Percentiles rank a stretch among this genome's conserved stretches.
Evolutionary conservation across 2,113 vertebrate genomes (phyloP).

Genomic region (Hylia prasina): DNA sequence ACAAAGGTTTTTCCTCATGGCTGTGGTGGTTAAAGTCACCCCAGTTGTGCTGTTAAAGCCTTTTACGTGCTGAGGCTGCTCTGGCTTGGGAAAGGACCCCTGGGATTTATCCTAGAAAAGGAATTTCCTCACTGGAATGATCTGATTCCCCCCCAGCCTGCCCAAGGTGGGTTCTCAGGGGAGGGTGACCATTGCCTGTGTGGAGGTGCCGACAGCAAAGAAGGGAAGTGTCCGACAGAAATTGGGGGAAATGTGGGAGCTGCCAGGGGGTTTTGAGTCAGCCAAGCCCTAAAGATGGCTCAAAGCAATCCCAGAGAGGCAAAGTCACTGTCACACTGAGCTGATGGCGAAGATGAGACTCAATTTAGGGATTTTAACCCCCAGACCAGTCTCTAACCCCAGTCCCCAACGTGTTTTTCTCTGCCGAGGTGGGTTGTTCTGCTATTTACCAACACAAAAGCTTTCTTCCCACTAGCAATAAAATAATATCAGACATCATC

Average conservation of each 20-base stretch:
- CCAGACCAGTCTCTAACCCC: neutral
- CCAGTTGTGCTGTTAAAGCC: neutral
- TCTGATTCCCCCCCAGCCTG: neutral
- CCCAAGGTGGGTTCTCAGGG: neutral
- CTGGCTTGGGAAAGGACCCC: neutral
- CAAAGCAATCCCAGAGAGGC: neutral
- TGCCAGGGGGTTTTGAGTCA: neutral
- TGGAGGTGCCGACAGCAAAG: neutral
- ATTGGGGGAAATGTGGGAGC: neutral
- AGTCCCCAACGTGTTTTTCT: rapidly evolving
- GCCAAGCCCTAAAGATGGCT: neutral
- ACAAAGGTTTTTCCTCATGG: neutral
- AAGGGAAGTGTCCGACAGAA: neutral
- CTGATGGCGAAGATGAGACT: neutral
- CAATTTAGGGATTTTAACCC: neutral
- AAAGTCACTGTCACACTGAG: neutral
- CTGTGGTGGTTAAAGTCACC: neutral
- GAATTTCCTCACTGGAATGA: neutral
- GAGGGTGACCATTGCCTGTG: neutral
- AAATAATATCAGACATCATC: neutral
- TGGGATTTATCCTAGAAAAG: neutral
- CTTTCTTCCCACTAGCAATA: neutral
- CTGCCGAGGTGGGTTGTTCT: neutral
- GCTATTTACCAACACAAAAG: neutral
- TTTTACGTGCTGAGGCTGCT: neutral